Base-by-base conservation (phyloP, 2,797 vertebrate species). In the Nannoperca obscura region DNA sequence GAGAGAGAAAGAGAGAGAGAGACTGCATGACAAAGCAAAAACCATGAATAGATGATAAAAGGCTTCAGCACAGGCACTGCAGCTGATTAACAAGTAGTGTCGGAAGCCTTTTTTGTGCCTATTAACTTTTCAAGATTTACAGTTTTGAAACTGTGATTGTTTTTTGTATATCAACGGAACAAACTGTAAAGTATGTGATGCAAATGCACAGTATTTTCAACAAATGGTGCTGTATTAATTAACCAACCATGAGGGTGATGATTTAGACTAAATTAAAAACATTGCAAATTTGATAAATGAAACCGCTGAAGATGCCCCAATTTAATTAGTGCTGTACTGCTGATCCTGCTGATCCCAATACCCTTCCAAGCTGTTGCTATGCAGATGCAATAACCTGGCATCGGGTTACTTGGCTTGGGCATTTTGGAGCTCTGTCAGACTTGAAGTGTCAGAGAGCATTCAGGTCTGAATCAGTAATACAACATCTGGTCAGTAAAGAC, bases 251-350 rank as follows among this genome's bases (percentile, higher is more conserved):
- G 0, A 71, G 22, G 32, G 55, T n/a, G 12, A 68, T 74, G 22
- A 86, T 83, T 74, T 54, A 17, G 30, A 19, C 73, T 32, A 72
- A 64, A 75, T 62, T 30, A 22, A 49, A 80, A 68, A 65, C 38
- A 65, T 30, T 22, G 34, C 14, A 53, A 81, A 72, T 67, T 6
- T 40, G 55, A 77, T 84, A 63, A 73, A 84, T 78, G 38, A 71
- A 84, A 40, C 40, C 22, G 44, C 44, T 61, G 42, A 71, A 11
- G 57, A 61, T 52, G 68, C 58, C 55, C 47, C 22, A 8, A 20
- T 77, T 81, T 77, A 83, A 84, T 87, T 81, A 84, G 62, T 36
- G 71, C 49, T 32, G 24, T 73, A 22, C 11, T 53, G 59, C 58
- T 72, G 58, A 34, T 66, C 42, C 68, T 24, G 49, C 58, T 20